Conservation (phyloP, 2,113 vertebrate species). For the Dasyprocta punctata region DNA sequence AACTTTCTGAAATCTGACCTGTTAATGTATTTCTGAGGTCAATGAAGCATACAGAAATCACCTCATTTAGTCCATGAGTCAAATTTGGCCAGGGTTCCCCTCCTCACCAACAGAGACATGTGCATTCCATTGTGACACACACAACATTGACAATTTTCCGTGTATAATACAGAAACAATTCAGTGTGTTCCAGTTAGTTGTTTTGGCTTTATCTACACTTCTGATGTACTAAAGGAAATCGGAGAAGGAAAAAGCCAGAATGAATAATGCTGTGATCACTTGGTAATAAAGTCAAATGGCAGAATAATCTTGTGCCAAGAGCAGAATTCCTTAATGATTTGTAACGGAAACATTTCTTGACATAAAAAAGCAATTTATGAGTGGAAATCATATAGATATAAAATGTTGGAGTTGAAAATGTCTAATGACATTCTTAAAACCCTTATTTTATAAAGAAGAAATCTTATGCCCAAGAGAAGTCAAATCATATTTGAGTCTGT, state of each 20-base stretch:
- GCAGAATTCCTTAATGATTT: slow-evolving; percentile 31
- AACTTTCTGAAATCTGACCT: slow-evolving; percentile 40
- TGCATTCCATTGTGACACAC: background rate
- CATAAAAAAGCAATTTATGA: slow-evolving; percentile 18
- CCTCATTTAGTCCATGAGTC: background rate
- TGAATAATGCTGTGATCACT: background rate
- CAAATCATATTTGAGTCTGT: background rate
- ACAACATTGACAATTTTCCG: background rate
- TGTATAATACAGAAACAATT: background rate
- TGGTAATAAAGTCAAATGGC: background rate
- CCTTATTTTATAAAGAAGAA: slow-evolving; percentile 24
- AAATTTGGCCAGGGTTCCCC: background rate
- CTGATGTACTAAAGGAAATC: background rate
- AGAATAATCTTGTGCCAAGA: slow-evolving; percentile 32
- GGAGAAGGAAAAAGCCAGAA: background rate
- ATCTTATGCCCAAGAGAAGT: background rate
- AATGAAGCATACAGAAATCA: background rate
- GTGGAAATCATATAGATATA: background rate
- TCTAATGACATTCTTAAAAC: slow-evolving; percentile 27
- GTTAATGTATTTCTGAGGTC: slow-evolving; percentile 14
- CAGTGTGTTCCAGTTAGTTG: background rate
- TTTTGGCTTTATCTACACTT: background rate
- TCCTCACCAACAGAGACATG: background rate
- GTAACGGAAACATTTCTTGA: slow-evolving; percentile 12
- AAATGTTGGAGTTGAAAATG: slow-evolving; percentile 1